phyloP scores from a whole-genome alignment of 1,140 invertebrate species.

The Orchestia grillus region DNA sequence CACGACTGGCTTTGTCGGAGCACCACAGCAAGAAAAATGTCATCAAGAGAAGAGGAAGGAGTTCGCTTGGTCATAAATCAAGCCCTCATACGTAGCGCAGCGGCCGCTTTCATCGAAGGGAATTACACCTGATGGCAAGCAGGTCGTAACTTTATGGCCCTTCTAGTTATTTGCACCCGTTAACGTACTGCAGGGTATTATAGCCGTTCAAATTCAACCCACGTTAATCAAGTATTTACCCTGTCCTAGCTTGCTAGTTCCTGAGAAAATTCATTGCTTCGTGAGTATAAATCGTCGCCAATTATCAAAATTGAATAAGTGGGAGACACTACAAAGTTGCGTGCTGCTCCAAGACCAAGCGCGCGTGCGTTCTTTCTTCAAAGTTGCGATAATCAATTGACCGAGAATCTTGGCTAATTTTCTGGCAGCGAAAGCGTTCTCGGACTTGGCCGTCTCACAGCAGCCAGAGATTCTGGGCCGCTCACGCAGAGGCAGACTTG shows the following conservation, averaged over 20 bases:
- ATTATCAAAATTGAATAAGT: constrained; percentile 11
- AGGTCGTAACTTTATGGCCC: background rate
- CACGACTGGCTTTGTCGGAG: too few relatives aligned
- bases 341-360: background rate
- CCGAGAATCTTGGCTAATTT: background rate
- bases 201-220: background rate
- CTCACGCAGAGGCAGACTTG: background rate
- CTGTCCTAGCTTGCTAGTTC: background rate
- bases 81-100: background rate
- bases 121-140: background rate
- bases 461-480: background rate
- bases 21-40: too few relatives aligned
- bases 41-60: too few relatives aligned
- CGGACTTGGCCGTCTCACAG: background rate
- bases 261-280: background rate
- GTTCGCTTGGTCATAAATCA: background rate
- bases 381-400: background rate
- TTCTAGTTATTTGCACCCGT: background rate
- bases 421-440: background rate
- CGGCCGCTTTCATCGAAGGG: background rate
- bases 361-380: background rate
- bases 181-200: background rate
- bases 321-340: background rate
- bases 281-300: background rate
- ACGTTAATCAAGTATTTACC: background rate